Evolutionary conservation across 2,113 vertebrate genomes (phyloP).

Genomic region (Stigmatopora argus): DNA sequence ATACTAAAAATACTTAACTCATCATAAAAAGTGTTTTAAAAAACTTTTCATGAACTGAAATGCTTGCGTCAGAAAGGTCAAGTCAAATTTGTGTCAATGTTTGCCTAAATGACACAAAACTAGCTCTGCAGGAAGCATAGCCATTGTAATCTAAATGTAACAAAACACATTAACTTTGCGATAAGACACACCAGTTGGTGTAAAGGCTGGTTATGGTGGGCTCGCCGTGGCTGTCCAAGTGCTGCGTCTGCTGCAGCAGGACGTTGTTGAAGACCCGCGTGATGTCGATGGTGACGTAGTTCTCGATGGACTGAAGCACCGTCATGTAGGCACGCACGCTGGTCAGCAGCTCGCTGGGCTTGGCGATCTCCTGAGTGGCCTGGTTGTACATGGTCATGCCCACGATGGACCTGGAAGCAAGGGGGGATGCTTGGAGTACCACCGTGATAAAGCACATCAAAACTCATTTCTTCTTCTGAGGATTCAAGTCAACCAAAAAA

Average conservation of each 20-base stretch:
- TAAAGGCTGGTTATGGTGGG: slow-evolving; percentile 98
- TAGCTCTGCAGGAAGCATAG: no score
- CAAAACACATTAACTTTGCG: no score
- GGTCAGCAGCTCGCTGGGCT: slow-evolving; percentile 94
- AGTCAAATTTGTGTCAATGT: no score
- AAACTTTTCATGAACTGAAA: no score
- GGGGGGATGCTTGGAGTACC: not conserved
- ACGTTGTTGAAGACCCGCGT: slow-evolving; percentile 98
- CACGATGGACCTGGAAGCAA: slow-evolving; percentile 84
- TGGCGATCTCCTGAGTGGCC: slow-evolving; percentile 97
- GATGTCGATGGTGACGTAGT: slow-evolving; percentile 98
- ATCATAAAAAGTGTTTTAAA: no score
- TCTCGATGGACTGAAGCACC: slow-evolving; percentile 97
- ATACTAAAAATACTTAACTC: no score
- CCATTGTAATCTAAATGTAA: no score
- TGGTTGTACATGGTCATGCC: slow-evolving; percentile 99
- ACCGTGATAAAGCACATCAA: no score
- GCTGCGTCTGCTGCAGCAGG: slow-evolving; percentile 97
- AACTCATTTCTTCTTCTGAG: not conserved
- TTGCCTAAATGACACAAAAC: no score
- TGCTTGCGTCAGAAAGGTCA: no score
- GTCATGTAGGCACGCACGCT: slow-evolving; percentile 98
- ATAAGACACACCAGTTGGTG: slow-evolving; percentile 84
- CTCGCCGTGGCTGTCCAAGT: slow-evolving; percentile 97
- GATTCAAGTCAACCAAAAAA: not conserved